Base-by-base conservation (phyloP, 2,797 vertebrate genomes). In the Scarus forsteni region DNA sequence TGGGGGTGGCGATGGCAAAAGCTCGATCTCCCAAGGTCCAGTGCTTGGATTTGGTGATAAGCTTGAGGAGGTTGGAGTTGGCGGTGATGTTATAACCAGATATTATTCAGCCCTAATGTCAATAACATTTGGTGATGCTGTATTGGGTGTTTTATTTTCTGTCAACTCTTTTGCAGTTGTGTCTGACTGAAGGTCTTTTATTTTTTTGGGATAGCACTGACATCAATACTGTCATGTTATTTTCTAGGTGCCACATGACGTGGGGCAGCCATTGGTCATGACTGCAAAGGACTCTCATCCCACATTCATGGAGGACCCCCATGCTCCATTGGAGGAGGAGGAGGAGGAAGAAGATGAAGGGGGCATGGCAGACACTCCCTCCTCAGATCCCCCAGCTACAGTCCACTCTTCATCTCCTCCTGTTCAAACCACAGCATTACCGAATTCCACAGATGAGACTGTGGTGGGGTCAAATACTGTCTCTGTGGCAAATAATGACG, bases 401-500 rank as follows among this genome's bases (percentile, higher is more conserved):
- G n/a, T 27, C 49, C 63, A 59, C 16, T 52, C 55, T 8, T 60
- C 64, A 1, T 15, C 9, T 14, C 42, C 57, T 42, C 13, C 34
- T 27, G 11, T 6, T 14, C 11, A 5, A 13, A 8, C 49, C 54
- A 49, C 40, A 40, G 9, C 45, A 3, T 12, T 12, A 48, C 64
- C 62, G 3, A 54, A 48, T 71, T 61, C 77, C 34, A 44, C 66
- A 13, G 48, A 12, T 10, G 72, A 84, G 40, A 19, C 63, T 0
- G 39, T 12, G 16, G 61, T 66, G 1, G 87, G 89, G 68, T 80
- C 60, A 18, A 82, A 76, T 69, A 89, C 85, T 0, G 74, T 85
- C n/a, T 85, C 88, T 8, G 62, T 90, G 80, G 80, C 84, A 1
- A 87, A 70, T 10, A 72, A 62, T 6, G 79, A 79, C 36, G 50